Evolutionary conservation across 2,888 invertebrate genomes (phyloP).

Genomic region (Allacma fusca): DNA sequence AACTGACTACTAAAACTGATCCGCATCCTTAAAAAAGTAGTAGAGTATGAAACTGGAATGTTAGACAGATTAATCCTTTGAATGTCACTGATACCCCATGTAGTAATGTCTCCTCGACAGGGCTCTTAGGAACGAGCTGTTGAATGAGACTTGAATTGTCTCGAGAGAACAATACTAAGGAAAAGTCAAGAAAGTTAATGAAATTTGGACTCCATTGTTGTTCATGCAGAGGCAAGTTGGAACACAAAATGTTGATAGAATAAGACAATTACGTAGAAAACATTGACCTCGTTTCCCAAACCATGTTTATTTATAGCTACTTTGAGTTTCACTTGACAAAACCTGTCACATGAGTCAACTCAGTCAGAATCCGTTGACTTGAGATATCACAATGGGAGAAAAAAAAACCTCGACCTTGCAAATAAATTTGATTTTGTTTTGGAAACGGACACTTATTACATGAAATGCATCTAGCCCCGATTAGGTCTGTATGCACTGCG

Average conservation of each 20-base stretch:
- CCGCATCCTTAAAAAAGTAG: not conserved
- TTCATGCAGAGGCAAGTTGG: not conserved
- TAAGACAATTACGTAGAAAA: not conserved
- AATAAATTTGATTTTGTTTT: too few relatives aligned
- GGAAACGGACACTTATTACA: too few relatives aligned
- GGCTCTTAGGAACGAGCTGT: not conserved
- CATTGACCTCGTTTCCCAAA: not conserved
- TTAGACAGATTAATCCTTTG: not conserved
- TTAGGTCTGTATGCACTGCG: too few relatives aligned
- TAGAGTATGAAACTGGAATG: not conserved
- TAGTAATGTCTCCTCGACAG: not conserved
- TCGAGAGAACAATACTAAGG: slow-evolving; percentile 8
- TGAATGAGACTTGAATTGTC: slow-evolving; percentile 4
- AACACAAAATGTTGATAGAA: slow-evolving; percentile 3
- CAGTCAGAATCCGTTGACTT: not conserved
- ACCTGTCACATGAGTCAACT: not conserved
- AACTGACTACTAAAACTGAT: not conserved
- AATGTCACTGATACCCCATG: not conserved
- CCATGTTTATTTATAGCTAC: not conserved
- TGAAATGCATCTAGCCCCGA: too few relatives aligned
- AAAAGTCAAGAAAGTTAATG: slow-evolving; percentile 3
- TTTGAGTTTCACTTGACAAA: not conserved
- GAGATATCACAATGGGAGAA: not conserved
- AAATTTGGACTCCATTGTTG: slow-evolving; percentile 8
- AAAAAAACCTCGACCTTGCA: too few relatives aligned